Evolutionary conservation across 2,888 invertebrate species (phyloP), one percentile per base, ranked within the genome.

Genomic region (Syritta pipiens): DNA sequence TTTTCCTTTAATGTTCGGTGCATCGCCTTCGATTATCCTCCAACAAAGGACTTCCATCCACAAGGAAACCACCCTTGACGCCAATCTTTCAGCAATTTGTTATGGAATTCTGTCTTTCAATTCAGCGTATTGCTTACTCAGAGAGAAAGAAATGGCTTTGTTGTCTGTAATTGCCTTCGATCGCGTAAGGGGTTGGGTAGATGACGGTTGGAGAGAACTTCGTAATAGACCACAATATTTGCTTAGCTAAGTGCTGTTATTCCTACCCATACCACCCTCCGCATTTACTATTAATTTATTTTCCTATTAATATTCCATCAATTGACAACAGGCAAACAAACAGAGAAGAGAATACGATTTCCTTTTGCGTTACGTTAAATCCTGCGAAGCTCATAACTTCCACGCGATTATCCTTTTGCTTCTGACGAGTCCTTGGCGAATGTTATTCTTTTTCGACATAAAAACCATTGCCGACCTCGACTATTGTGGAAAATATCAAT

Each of bases 401-500:
- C 65, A 77, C 65, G 42, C 72, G 65, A 77, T 77, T 77, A 77
- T 77, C 71, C 72, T 60, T 69, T 63, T 10, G 17, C 12, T 28
- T 28, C n/a, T n/a, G n/a, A n/a, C n/a, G n/a, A 65, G 53, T 72
- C 77, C 59, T 59, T 53, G 46, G 71, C 20, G 40, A 32, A 48
- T 71, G 53, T 53, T 71, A 48, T 44, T n/a, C 10, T 30, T 53
- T 24, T 37, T 10, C 5, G 4, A 12, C 7, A 40, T 26, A 51
- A 48, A 55, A 40, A 53, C 40, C 53, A 59, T 42, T 42, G 44
- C 35, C 46, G 17, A 24, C 26, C 44, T 9, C 22, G 44, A n/a
- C 67, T 44, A 20, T 77, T 77, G 71, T 63, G 48, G 53, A 55
- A 75, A 75, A 71, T 65, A 71, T 72, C 65, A 65, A 76, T 65